Conservation (phyloP, 1,140 invertebrate genomes). For the Calephelis virginiensis region DNA sequence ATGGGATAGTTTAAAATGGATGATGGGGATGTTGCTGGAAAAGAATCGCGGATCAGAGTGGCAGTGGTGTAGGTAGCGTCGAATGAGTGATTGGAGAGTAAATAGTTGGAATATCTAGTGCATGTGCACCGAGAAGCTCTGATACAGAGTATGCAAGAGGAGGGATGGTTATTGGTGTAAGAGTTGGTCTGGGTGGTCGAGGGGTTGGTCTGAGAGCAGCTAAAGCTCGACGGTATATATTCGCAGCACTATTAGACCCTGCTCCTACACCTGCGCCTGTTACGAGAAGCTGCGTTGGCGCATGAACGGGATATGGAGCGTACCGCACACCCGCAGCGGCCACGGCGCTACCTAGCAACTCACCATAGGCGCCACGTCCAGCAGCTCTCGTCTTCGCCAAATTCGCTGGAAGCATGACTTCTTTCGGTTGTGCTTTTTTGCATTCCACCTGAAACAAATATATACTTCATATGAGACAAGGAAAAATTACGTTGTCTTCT, state of each 20-base stretch:
- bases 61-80: conserved; percentile 66
- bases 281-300: conserved; percentile 80
- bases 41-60: conserved; percentile 83
- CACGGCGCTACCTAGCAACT: conserved; percentile 92
- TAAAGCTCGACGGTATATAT: conserved; percentile 68
- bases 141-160: conserved; percentile 71
- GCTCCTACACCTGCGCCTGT: conserved; percentile 70
- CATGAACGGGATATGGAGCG: conserved; percentile 80
- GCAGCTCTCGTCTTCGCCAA: conserved; percentile 95
- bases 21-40: conserved; percentile 75
- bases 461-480: background rate
- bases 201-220: conserved; percentile 68
- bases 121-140: conserved; percentile 68
- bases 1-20: conserved; percentile 49
- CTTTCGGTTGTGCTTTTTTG: conserved; percentile 99
- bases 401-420: conserved; percentile 98
- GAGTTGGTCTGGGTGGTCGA: conserved; percentile 60
- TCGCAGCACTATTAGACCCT: conserved; percentile 56
- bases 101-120: conserved; percentile 70
- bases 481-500: too few species aligned
- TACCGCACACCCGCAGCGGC: conserved; percentile 81
- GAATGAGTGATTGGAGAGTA: conserved; percentile 70
- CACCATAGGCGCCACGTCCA: conserved; percentile 95
- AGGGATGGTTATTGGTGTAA: conserved; percentile 61
- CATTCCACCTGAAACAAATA: conserved; percentile 95